phyloP scores from a whole-genome alignment of 2,113 vertebrate genomes.

The Oceanites oceanicus region DNA sequence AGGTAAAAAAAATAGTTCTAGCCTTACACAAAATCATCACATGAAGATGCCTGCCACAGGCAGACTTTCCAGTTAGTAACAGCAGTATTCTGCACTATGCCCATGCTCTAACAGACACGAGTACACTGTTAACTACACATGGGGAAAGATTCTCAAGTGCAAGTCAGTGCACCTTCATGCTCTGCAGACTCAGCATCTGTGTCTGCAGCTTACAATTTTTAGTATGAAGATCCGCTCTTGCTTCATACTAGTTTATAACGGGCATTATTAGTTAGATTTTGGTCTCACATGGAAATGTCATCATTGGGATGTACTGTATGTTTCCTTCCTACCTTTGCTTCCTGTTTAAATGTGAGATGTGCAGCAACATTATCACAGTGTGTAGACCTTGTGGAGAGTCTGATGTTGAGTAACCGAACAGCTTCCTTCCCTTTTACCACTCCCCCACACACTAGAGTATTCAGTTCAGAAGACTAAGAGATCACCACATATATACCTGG shows the following conservation, averaged over 20 bases:
- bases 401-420: background rate
- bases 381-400: background rate
- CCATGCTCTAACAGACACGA: rapidly evolving
- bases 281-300: background rate
- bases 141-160: background rate
- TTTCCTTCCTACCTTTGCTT: background rate
- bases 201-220: background rate
- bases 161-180: background rate
- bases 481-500: background rate
- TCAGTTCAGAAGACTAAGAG: background rate
- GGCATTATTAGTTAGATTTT: background rate
- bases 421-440: background rate
- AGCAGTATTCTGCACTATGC: background rate
- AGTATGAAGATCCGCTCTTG: background rate
- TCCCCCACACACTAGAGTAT: background rate
- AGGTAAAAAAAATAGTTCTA: background rate
- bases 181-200: background rate
- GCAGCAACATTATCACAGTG: background rate
- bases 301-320: background rate
- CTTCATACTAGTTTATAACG: background rate
- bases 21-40: background rate
- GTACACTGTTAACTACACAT: background rate
- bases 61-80: background rate
- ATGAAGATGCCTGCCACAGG: background rate
- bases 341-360: background rate